These are phyloP conservation scores for Isoperla grammatica DNA, from an alignment of 2,888 invertebrate species.

Conservation along the genomic window DNA sequence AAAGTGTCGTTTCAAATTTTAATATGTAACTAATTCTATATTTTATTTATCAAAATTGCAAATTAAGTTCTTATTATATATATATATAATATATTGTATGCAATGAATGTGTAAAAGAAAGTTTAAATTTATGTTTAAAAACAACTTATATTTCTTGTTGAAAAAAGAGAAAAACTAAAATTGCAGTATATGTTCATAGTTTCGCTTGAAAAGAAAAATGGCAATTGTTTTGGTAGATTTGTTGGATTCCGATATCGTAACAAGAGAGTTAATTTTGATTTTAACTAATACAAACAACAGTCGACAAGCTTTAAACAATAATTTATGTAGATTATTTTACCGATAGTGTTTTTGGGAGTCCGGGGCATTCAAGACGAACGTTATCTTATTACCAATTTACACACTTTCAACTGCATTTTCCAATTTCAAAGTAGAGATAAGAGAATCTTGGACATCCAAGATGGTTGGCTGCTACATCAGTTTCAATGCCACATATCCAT, in stretches of 20 bases:
- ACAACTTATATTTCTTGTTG: neutral
- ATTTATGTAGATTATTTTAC: neutral
- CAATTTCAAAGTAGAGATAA: neutral
- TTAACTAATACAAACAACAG: neutral
- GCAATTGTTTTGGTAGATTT: no score
- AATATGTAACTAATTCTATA: neutral
- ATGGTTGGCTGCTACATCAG: no score
- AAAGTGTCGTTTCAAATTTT: neutral
- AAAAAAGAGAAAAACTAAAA: neutral
- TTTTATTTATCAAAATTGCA: neutral
- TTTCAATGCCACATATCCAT: no score
- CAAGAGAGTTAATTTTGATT: neutral
- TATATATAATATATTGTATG: neutral
- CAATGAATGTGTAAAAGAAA: neutral
- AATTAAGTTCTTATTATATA: no score
- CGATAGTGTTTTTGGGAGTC: no score
- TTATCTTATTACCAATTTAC: no score
- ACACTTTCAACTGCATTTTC: neutral
- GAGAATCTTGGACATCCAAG: no score
- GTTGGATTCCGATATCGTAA: slow-evolving; percentile 8
- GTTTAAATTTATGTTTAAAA: neutral
- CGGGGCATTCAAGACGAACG: no score
- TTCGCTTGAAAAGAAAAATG: neutral
- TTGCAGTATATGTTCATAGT: neutral
- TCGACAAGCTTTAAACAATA: neutral